phyloP scores from a whole-genome alignment of 1,140 invertebrate genomes.

The Drosophila lacertosa region DNA sequence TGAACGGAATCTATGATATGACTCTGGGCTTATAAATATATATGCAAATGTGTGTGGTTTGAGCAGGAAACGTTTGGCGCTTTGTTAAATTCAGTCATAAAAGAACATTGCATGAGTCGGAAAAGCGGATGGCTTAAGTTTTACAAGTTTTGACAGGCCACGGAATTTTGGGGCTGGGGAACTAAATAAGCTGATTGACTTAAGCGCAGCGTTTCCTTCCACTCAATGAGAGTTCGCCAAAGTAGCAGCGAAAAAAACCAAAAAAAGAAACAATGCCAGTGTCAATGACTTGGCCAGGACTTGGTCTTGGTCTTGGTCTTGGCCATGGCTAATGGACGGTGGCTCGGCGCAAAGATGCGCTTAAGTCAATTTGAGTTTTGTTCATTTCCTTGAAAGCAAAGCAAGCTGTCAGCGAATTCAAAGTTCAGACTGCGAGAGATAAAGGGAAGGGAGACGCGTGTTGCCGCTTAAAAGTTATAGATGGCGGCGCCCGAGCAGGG shows the following conservation, averaged over 20 bases:
- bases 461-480: conserved; percentile 67
- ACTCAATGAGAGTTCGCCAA: conserved; percentile 54
- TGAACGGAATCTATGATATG: conserved; percentile 27
- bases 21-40: conserved; percentile 7
- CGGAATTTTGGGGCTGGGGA: not conserved
- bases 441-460: conserved; percentile 64
- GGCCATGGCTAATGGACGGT: conserved; percentile 53
- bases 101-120: not conserved
- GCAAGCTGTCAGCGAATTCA: conserved; percentile 21
- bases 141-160: conserved; percentile 49
- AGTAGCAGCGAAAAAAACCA: conserved; percentile 27
- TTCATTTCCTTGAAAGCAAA: conserved; percentile 27
- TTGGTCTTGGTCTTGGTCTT: conserved; percentile 9
- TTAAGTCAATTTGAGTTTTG: conserved; percentile 70
- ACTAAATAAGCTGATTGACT: conserved; percentile 66
- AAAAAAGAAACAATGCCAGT: conserved; percentile 29
- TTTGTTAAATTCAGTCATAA: conserved; percentile 14
- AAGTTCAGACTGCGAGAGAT: conserved; percentile 33
- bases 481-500: not conserved
- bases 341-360: conserved; percentile 44
- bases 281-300: conserved; percentile 59
- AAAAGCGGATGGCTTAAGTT: conserved; percentile 17
- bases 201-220: conserved; percentile 31
- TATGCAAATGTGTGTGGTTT: conserved; percentile 26
- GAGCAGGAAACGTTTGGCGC: not conserved